These are phyloP conservation scores for Lucilia cuprina DNA, from an alignment of 1,140 invertebrate species.

Conservation along the genomic window DNA sequence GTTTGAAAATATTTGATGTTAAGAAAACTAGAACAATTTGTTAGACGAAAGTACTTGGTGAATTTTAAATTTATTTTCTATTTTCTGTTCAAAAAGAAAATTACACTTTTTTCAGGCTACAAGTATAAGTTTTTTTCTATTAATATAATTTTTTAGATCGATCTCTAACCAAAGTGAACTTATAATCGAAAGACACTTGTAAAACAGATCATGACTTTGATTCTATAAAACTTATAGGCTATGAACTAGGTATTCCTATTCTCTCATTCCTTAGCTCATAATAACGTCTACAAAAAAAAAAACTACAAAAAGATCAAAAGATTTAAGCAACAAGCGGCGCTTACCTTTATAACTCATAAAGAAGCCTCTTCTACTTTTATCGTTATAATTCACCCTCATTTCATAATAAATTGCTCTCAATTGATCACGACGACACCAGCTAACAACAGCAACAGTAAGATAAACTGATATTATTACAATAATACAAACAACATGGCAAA, in stretches of 20 bases:
- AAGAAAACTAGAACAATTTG: no score
- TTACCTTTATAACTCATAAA: not conserved
- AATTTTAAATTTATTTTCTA: no score
- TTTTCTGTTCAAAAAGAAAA: no score
- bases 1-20: no score
- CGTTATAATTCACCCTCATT: slow-evolving; percentile 64
- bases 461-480: not conserved
- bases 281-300: slow-evolving; percentile 20
- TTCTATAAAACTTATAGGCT: not conserved
- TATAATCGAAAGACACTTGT: not conserved
- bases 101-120: no score
- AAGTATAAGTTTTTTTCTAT: not conserved
- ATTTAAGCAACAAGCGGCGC: slow-evolving; percentile 1
- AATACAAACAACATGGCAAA: not conserved
- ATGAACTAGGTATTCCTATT: no score
- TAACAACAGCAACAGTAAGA: not conserved
- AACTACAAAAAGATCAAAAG: slow-evolving; percentile 40
- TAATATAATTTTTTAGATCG: not conserved
- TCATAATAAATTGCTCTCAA: slow-evolving; percentile 64
- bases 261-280: not conserved
- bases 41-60: no score
- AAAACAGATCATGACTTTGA: not conserved
- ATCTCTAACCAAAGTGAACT: not conserved
- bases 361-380: slow-evolving; percentile 42
- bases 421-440: slow-evolving; percentile 60